phyloP scores from a whole-genome alignment of 1,140 invertebrate species.

The Forficula auricularia region DNA sequence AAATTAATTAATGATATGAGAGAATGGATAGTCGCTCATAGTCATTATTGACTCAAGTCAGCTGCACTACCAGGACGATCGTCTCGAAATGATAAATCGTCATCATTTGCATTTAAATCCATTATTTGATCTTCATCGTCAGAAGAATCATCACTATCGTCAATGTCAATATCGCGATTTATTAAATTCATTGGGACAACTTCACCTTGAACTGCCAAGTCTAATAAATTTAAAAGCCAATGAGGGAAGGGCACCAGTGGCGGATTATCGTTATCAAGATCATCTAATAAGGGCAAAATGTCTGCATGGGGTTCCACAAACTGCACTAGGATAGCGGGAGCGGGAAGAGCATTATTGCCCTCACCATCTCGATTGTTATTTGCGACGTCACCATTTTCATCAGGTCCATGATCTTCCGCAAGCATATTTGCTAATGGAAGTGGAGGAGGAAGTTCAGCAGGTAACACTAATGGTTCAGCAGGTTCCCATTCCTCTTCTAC shows the following conservation, averaged over 20 bases:
- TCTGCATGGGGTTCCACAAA: constrained; percentile 22
- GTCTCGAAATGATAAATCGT: too few relatives aligned
- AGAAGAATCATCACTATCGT: constrained; percentile 1
- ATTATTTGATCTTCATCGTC: not conserved
- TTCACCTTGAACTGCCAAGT: constrained; percentile 1
- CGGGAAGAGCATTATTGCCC: constrained; percentile 29
- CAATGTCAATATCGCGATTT: not conserved
- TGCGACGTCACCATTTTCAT: constrained; percentile 33
- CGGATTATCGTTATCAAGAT: constrained; percentile 9
- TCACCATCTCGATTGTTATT: constrained; percentile 36
- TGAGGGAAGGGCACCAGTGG: constrained; percentile 6
- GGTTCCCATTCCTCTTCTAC: constrained; percentile 7
- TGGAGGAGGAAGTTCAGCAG: not conserved
- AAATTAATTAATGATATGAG: too few relatives aligned
- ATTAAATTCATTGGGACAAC: not conserved
- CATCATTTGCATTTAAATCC: not conserved
- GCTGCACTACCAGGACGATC: too few relatives aligned
- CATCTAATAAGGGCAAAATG: constrained; percentile 9
- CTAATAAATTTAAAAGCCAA: constrained; percentile 7
- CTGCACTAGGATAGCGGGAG: constrained; percentile 15
- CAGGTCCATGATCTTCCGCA: not conserved
- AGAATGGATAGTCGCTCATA: too few relatives aligned
- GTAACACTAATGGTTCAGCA: not conserved
- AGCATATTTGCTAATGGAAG: not conserved
- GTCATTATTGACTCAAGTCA: too few relatives aligned